phyloP scores from a whole-genome alignment of 2,113 vertebrate genomes.

The Delphinapterus leucas region DNA sequence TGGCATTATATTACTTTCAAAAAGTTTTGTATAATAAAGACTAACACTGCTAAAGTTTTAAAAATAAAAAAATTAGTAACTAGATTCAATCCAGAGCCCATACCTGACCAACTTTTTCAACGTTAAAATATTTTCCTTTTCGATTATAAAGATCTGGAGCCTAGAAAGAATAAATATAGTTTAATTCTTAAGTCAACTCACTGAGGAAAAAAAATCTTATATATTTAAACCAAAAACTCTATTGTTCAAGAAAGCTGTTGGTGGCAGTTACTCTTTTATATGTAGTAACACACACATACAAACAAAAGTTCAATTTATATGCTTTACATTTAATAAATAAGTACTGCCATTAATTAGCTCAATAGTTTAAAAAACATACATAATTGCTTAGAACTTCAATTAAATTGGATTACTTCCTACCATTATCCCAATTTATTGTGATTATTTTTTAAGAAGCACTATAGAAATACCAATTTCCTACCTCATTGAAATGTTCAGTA shows the following conservation, averaged over 20 bases:
- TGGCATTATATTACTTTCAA: neutral
- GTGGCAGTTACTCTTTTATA: slow-evolving; percentile 5
- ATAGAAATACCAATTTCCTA: slow-evolving; percentile 68
- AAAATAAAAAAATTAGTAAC: neutral
- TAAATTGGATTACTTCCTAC: neutral
- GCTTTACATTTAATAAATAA: neutral
- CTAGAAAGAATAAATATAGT: slow-evolving; percentile 78
- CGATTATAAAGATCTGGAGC: slow-evolving; percentile 97
- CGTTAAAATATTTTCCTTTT: slow-evolving; percentile 98
- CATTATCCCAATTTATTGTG: neutral
- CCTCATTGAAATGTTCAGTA: slow-evolving; percentile 99
- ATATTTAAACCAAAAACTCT: neutral
- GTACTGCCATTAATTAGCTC: neutral
- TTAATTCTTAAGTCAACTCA: slow-evolving; percentile 29
- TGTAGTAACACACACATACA: neutral
- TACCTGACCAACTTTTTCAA: slow-evolving; percentile 98
- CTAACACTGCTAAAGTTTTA: neutral
- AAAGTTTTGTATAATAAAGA: slow-evolving; percentile 16
- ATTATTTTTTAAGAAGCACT: neutral
- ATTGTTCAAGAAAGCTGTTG: neutral
- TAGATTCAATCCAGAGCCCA: neutral
- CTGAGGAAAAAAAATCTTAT: neutral
- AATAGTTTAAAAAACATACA: neutral
- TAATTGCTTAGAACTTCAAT: neutral
- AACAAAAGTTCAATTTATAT: neutral